Evolutionary conservation across 2,888 invertebrate genomes (phyloP).

Genomic region (Abrostola tripartita): DNA sequence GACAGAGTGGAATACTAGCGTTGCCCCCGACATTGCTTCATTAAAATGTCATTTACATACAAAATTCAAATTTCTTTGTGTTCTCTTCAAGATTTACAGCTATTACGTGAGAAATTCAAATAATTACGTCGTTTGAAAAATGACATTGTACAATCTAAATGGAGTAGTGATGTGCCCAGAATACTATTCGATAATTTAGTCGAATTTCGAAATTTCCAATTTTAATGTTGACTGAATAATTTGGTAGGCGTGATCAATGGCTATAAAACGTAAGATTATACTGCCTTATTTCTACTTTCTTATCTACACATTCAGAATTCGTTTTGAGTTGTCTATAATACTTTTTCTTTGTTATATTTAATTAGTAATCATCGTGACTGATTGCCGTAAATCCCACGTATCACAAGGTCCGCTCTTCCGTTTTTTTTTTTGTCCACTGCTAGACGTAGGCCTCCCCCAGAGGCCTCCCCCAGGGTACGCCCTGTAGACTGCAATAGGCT

Average conservation of each 20-base stretch:
- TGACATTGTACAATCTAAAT: slow-evolving; percentile 22
- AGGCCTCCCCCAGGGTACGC: too few species aligned
- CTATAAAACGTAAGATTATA: too few species aligned
- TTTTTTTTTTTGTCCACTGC: too few species aligned
- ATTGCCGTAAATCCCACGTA: too few species aligned
- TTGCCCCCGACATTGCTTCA: slow-evolving; percentile 44
- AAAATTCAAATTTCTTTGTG: slow-evolving; percentile 57
- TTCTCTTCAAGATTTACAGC: slow-evolving; percentile 55
- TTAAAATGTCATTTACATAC: slow-evolving; percentile 65
- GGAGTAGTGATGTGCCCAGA: slow-evolving; percentile 36
- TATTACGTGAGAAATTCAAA: slow-evolving; percentile 59
- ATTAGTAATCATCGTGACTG: too few species aligned
- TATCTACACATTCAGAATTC: too few species aligned
- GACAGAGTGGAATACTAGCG: slow-evolving; percentile 45
- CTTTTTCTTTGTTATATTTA: too few species aligned
- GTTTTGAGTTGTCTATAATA: too few species aligned
- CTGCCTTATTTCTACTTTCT: too few species aligned
- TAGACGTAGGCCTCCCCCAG: too few species aligned
- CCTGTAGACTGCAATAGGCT: too few species aligned
- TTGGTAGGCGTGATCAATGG: slow-evolving; percentile 7
- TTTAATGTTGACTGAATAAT: slow-evolving; percentile 17
- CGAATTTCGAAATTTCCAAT: neutral
- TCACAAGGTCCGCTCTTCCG: too few species aligned
- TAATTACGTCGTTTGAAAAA: slow-evolving; percentile 53
- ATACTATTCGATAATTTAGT: slow-evolving; percentile 33